Evolutionary conservation across 92 coral and sea anemone genomes (phyloP).

Genomic region (Muricea muricata): DNA sequence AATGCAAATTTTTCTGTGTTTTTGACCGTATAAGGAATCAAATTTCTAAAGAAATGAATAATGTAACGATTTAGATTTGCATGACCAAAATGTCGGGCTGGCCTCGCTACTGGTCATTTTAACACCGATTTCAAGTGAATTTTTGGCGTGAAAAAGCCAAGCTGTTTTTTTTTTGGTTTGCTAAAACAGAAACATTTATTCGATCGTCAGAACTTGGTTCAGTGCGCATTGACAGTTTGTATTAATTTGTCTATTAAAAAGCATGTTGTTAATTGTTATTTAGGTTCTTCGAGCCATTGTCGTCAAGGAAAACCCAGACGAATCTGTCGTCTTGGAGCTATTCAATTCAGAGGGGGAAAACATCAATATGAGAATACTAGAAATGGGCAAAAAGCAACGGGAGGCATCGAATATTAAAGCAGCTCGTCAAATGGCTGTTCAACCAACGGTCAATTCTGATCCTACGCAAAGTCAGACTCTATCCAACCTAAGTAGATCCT

Average conservation of each 20-base stretch:
- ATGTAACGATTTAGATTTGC: too few species aligned
- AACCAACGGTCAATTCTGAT: background rate
- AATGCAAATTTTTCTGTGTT: too few species aligned
- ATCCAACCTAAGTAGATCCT: too few species aligned
- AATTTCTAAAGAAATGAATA: too few species aligned
- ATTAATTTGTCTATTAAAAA: background rate
- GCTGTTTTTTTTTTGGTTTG: too few species aligned
- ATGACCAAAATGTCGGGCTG: too few species aligned
- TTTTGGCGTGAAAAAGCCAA: too few species aligned
- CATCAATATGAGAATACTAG: conserved; percentile 2
- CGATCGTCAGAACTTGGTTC: too few species aligned
- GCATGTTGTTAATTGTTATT: background rate
- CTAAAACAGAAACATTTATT: too few species aligned
- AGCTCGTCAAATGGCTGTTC: background rate
- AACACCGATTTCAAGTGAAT: too few species aligned
- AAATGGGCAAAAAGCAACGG: background rate
- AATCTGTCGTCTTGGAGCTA: conserved; percentile 15
- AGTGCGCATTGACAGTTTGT: background rate
- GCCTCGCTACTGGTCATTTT: too few species aligned
- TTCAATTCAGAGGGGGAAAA: background rate
- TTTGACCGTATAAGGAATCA: too few species aligned
- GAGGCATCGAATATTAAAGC: background rate
- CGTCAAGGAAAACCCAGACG: background rate
- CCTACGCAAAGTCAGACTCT: background rate
- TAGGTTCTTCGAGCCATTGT: conserved; percentile 27